These are phyloP conservation scores for Brachionus plicatilis DNA, from an alignment of 1,140 invertebrate genomes.

Conservation along the genomic window DNA sequence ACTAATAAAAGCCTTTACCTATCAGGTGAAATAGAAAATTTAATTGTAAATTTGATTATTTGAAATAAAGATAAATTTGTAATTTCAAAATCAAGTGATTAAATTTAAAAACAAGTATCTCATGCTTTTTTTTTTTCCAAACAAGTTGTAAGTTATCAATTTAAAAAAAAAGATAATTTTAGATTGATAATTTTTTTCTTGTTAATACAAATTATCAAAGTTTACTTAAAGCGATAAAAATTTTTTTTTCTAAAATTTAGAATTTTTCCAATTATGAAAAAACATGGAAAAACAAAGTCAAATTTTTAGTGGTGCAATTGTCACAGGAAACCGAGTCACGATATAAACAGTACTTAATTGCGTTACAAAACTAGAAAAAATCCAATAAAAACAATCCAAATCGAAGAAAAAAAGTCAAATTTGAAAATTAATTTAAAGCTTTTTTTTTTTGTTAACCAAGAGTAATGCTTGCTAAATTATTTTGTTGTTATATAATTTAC, in stretches of 20 bases:
- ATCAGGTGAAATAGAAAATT: not conserved
- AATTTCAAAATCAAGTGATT: conserved; percentile 7
- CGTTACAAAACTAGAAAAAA: conserved; percentile 8
- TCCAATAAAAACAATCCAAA: not conserved
- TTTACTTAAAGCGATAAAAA: not conserved
- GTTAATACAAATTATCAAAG: conserved; percentile 1
- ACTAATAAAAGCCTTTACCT: not conserved
- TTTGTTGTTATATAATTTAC: conserved; percentile 31
- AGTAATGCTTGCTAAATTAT: conserved; percentile 14
- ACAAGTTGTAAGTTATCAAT: not conserved
- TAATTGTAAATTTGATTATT: conserved; percentile 3
- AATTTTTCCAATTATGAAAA: not conserved
- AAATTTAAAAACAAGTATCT: not conserved
- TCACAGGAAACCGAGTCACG: not conserved
- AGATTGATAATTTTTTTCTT: not conserved
- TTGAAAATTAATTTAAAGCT: not conserved
- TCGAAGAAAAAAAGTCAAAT: not conserved
- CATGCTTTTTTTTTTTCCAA: not conserved
- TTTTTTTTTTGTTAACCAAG: not conserved
- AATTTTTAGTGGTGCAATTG: not conserved
- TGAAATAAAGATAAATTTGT: conserved; percentile 11
- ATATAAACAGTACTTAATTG: not conserved
- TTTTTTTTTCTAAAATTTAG: not conserved
- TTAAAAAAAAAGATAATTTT: not conserved
- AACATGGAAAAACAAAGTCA: not conserved